phyloP scores from a whole-genome alignment of 2,888 invertebrate species.

The Drosophila testacea region DNA sequence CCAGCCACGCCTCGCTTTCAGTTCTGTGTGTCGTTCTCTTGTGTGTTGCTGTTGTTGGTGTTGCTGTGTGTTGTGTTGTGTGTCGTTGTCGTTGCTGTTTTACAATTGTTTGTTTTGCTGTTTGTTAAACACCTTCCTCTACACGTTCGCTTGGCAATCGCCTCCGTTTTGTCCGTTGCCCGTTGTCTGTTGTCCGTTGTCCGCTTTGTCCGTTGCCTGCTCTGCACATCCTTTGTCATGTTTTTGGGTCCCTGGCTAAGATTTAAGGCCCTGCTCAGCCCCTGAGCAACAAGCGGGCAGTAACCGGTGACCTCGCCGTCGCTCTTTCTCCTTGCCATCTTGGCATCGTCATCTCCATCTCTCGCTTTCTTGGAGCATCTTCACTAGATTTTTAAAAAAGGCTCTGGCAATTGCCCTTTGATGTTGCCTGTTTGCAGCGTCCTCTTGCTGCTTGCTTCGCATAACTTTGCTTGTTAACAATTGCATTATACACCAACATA shows the following conservation, averaged over 20 bases:
- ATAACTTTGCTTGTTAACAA: conserved; percentile 82
- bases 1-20: conserved; percentile 70
- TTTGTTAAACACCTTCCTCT: conserved; percentile 84
- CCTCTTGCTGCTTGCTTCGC: conserved; percentile 65
- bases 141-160: conserved; percentile 73
- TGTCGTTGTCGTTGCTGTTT: conserved; percentile 68
- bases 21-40: conserved; percentile 13
- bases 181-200: no score
- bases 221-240: conserved; percentile 79
- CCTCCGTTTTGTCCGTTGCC: conserved; percentile 55
- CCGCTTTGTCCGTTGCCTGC: conserved; percentile 1
- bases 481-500: conserved; percentile 77
- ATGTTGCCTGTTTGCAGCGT: conserved; percentile 58
- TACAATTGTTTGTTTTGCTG: conserved; percentile 83
- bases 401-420: conserved; percentile 61
- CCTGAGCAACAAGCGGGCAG: conserved; percentile 45
- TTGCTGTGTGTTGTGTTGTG: conserved; percentile 26
- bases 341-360: conserved; percentile 13
- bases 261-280: conserved; percentile 69
- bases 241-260: conserved; percentile 69
- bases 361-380: conserved; percentile 43
- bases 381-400: conserved; percentile 52
- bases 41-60: conserved; percentile 28
- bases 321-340: conserved; percentile 36
- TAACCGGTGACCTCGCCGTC: conserved; percentile 42